phyloP scores from a whole-genome alignment of 1,140 invertebrate species.

The Listronotus bonariensis region DNA sequence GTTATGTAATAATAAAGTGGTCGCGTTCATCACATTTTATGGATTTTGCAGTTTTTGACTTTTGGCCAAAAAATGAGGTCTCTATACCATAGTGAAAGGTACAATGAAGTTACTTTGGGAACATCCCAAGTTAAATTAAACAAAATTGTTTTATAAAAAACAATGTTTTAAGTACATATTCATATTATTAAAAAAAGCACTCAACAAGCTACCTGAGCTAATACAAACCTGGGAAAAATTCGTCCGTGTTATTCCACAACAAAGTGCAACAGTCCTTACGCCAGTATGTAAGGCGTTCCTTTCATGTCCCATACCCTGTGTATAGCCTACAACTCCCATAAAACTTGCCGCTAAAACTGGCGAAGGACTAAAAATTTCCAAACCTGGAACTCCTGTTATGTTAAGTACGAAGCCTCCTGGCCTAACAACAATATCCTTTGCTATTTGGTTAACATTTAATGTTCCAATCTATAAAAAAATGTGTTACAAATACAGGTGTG shows the following conservation, averaged over 20 bases:
- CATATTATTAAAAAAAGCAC: neutral
- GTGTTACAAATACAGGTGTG: too few species aligned
- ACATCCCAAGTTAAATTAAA: too few species aligned
- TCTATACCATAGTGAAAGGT: too few species aligned
- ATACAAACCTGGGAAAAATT: conserved; percentile 44
- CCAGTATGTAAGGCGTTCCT: conserved; percentile 60
- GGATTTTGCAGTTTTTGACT: too few species aligned
- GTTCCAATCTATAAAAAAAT: conserved; percentile 30
- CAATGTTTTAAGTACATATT: too few species aligned
- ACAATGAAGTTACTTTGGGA: too few species aligned
- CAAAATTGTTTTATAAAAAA: too few species aligned
- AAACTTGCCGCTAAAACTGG: conserved; percentile 43
- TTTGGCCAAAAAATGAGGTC: too few species aligned
- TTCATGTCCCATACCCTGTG: conserved; percentile 52
- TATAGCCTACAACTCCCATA: conserved; percentile 45
- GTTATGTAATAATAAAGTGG: too few species aligned
- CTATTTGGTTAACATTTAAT: conserved; percentile 29
- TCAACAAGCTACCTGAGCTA: neutral
- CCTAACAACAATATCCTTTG: conserved; percentile 13
- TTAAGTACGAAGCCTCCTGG: conserved; percentile 48
- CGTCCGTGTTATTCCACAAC: conserved; percentile 60
- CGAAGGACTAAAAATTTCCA: conserved; percentile 40
- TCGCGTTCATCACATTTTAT: too few species aligned
- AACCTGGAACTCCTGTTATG: conserved; percentile 41
- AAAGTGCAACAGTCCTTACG: conserved; percentile 61